Percentiles rank a stretch among this genome's conserved stretches.
These are phyloP conservation scores for Schmidtea mediterranea DNA, from an alignment of 1,140 invertebrate species.

Conservation along the genomic window DNA sequence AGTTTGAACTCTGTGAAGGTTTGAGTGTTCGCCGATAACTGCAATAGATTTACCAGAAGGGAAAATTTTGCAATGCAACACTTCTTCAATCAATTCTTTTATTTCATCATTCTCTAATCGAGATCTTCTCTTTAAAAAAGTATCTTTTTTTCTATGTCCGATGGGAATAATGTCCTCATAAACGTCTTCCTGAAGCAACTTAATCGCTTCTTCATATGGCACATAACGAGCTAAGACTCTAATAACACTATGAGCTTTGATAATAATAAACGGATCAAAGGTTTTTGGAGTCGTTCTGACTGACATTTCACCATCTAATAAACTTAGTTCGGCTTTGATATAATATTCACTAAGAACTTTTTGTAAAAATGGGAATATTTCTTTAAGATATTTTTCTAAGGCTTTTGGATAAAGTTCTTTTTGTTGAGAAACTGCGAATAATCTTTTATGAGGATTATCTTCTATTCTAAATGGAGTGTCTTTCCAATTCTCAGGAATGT, in stretches of 20 bases:
- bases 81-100: slow-evolving; percentile 59
- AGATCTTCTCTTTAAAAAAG: slow-evolving; percentile 78
- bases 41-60: slow-evolving; percentile 95
- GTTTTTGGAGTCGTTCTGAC: slow-evolving; percentile 84
- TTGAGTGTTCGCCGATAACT: slow-evolving; percentile 71
- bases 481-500: slow-evolving; percentile 35
- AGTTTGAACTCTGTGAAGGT: slow-evolving; percentile 54
- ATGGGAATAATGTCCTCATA: slow-evolving; percentile 75
- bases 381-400: slow-evolving; percentile 72
- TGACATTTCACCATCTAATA: slow-evolving; percentile 75
- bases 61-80: slow-evolving; percentile 59
- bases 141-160: slow-evolving; percentile 62
- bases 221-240: slow-evolving; percentile 79
- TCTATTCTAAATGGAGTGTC: slow-evolving; percentile 60
- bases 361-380: slow-evolving; percentile 78
- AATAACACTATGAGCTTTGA: slow-evolving; percentile 83
- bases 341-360: slow-evolving; percentile 40
- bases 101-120: slow-evolving; percentile 85
- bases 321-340: slow-evolving; percentile 65
- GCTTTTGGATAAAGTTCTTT: slow-evolving; percentile 61
- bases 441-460: slow-evolving; percentile 52
- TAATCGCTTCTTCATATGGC: slow-evolving; percentile 51
- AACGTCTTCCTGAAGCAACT: slow-evolving; percentile 49
- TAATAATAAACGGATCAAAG: slow-evolving; percentile 88
- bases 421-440: slow-evolving; percentile 48